Evolutionary conservation across 2,888 invertebrate genomes (phyloP).

Genomic region (Drosophila dives): DNA sequence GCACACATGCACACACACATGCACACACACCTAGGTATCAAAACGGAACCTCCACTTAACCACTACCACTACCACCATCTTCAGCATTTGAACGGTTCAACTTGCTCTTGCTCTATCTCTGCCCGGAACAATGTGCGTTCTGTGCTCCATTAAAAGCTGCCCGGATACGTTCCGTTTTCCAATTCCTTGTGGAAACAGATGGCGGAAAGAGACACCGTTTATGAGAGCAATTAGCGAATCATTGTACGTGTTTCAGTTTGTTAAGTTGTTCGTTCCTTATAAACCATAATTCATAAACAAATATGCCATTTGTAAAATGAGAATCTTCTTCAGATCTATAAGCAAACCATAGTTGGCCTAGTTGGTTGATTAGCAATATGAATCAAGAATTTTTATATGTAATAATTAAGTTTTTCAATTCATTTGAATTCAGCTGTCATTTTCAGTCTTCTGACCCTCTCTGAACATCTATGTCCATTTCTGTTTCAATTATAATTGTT

Average conservation of each 20-base stretch:
- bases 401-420: neutral
- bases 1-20: neutral
- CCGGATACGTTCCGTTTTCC: constrained; percentile 14
- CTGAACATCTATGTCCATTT: neutral
- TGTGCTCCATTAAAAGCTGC: constrained; percentile 51
- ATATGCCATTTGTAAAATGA: neutral
- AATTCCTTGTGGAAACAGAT: neutral
- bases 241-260: constrained; percentile 12
- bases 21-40: neutral
- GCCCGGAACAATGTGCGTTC: neutral
- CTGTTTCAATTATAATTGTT: neutral
- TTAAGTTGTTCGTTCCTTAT: neutral
- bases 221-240: constrained; percentile 33
- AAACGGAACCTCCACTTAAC: neutral
- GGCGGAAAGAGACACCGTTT: neutral
- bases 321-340: neutral
- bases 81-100: neutral
- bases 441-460: neutral
- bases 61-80: neutral
- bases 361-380: neutral
- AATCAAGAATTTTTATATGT: neutral
- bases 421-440: neutral
- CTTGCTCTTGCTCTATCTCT: neutral
- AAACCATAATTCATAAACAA: neutral
- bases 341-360: neutral